Evolutionary conservation across 2,797 vertebrate genomes (phyloP), one percentile per base, ranked within the genome.

Genomic region (Potorous gilbertii): DNA sequence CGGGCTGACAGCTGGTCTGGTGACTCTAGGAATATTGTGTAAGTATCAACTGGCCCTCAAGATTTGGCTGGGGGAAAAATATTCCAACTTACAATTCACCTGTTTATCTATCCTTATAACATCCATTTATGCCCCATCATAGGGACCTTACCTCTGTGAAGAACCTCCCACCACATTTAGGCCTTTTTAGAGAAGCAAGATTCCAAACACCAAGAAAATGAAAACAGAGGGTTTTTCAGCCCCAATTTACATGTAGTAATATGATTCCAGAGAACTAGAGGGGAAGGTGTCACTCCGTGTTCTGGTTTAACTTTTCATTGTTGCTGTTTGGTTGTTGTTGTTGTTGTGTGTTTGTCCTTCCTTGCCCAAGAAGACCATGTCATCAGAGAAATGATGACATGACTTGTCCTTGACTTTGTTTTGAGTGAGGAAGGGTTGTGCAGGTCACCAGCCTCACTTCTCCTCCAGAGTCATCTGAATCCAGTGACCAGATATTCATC

Each of bases 21-120:
- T 97, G 56, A 54, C 93, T 46, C 90, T 98, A 50, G 95, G 97
- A 1, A 74, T 91, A 10, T 31, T 97, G 13, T 97, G 98, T 98
- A 97, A 98, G 98, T 98, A 97, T 40, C 18, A 8, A 31, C 12
- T 95, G 18, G 40, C 40, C 55, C 54, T 66, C 40, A 93, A 54
- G 27, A 56, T 81, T 81, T 16, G 55, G 52, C 46, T 55, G 46
- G 92, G 5, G 4, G 94, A 91, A 31, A 34, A 27, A 66, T 28
- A 21, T 55, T 24, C 0, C 34, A 31, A 56, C 16, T 74, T n/a
- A 18, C 34, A 74, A 74, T n/a, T n/a, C 34, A n/a, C 62, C 59
- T n/a, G 31, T 13, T 66, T n/a, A 66, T 16, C n/a, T n/a, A 66
- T 5, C 34, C 62, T 66, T 66, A n/a, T 16, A n/a, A n/a, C 13